A percentile compares a stretch with the other conserved stretches of the same genome.
Evolutionary conservation across 2,113 vertebrate species (phyloP).

Genomic region (Tiliqua scincoides): DNA sequence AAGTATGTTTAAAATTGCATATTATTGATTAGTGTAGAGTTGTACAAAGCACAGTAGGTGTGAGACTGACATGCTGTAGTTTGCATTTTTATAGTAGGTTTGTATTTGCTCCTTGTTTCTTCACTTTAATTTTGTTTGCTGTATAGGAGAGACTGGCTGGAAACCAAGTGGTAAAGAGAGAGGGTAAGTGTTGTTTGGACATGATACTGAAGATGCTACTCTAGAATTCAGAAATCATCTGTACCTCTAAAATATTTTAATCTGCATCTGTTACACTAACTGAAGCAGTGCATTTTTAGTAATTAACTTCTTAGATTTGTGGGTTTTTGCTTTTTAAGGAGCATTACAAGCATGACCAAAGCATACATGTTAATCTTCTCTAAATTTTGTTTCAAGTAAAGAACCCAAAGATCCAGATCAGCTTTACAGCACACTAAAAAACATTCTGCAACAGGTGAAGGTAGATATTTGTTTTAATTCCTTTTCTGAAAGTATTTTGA

Average conservation of each 20-base stretch:
- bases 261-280: neutral
- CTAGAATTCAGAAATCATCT: conserved; percentile 21
- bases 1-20: neutral
- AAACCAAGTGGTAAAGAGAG: conserved; percentile 92
- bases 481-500: conserved; percentile 45
- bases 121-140: conserved; percentile 72
- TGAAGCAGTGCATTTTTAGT: neutral
- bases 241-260: neutral
- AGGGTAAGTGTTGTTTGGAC: conserved; percentile 71
- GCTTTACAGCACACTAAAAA: conserved; percentile 92
- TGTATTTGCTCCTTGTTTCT: conserved; percentile 65
- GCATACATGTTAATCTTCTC: conserved; percentile 46
- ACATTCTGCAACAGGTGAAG: conserved; percentile 96
- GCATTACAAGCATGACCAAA: neutral
- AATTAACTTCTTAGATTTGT: conserved; percentile 23
- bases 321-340: conserved; percentile 24
- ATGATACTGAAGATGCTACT: conserved; percentile 1
- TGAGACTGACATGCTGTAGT: conserved; percentile 9
- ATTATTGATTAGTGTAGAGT: conserved; percentile 9
- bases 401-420: conserved; percentile 96
- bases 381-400: conserved; percentile 84
- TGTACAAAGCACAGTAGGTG: neutral
- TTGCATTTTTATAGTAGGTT: conserved; percentile 52
- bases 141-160: conserved; percentile 97
- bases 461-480: conserved; percentile 72